Percentiles rank a stretch among this genome's conserved stretches.
These are phyloP conservation scores for Chaenocephalus aceratus DNA, from an alignment of 2,113 vertebrate genomes.

Conservation along the genomic window DNA sequence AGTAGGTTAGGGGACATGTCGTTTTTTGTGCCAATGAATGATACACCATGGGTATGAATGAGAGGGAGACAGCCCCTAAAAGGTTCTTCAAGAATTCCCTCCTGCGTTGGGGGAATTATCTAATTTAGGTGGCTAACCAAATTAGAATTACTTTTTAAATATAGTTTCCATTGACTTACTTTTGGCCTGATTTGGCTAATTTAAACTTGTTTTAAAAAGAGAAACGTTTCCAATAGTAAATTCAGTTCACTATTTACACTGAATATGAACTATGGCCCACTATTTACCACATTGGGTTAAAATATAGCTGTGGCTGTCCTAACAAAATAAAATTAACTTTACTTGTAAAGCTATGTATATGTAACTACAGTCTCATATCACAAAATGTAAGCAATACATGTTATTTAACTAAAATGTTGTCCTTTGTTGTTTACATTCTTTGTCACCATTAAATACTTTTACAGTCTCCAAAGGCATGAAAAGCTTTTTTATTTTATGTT, in stretches of 20 bases:
- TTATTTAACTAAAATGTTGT: background rate
- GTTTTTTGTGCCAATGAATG: constrained; percentile 70
- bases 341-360: background rate
- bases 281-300: constrained; percentile 16
- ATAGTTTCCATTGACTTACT: constrained; percentile 18
- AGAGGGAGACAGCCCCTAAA: constrained; percentile 45
- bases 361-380: background rate
- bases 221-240: background rate
- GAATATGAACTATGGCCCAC: background rate
- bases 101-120: constrained; percentile 65
- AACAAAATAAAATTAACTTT: background rate
- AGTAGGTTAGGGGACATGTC: constrained; percentile 54
- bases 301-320: background rate
- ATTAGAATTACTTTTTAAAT: background rate
- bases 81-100: constrained; percentile 70
- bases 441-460: background rate
- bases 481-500: no score
- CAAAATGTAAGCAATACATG: background rate
- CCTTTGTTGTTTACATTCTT: background rate
- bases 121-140: constrained; percentile 50
- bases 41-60: constrained; percentile 66
- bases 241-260: background rate
- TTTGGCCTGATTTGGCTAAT: constrained; percentile 1
- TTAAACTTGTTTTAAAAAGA: background rate
- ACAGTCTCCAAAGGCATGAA: background rate